phyloP scores from a whole-genome alignment of 2,113 vertebrate species.

The Damaliscus lunatus region DNA sequence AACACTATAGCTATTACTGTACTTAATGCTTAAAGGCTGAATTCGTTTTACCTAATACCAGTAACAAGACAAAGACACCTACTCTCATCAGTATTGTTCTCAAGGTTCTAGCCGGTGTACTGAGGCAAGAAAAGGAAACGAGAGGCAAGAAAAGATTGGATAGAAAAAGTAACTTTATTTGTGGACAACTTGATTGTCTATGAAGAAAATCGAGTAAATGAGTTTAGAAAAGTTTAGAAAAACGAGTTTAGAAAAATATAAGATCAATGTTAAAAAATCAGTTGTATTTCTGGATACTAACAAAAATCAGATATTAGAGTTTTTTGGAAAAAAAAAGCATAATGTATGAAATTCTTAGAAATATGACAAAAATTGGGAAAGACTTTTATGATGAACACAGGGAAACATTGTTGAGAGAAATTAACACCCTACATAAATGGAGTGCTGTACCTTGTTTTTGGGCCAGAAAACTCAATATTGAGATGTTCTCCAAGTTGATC shows the following conservation, averaged over 20 bases:
- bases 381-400: neutral
- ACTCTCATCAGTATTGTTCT: neutral
- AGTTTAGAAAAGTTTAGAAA: neutral
- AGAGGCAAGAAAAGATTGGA: neutral
- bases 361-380: neutral
- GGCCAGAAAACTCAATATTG: neutral
- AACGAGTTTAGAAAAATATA: neutral
- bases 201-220: neutral
- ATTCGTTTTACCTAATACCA: neutral
- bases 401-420: neutral
- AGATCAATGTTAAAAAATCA: neutral
- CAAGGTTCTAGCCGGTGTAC: neutral
- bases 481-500: neutral
- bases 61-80: neutral
- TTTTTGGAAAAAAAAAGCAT: neutral
- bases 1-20: neutral
- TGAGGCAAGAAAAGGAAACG: neutral
- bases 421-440: neutral
- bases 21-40: neutral
- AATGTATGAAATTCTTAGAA: neutral
- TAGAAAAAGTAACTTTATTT: neutral
- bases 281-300: neutral
- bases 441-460: neutral
- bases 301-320: neutral
- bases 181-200: neutral